Base-by-base conservation (phyloP, 2,888 invertebrate species). In the Ptychoptera contaminata region DNA sequence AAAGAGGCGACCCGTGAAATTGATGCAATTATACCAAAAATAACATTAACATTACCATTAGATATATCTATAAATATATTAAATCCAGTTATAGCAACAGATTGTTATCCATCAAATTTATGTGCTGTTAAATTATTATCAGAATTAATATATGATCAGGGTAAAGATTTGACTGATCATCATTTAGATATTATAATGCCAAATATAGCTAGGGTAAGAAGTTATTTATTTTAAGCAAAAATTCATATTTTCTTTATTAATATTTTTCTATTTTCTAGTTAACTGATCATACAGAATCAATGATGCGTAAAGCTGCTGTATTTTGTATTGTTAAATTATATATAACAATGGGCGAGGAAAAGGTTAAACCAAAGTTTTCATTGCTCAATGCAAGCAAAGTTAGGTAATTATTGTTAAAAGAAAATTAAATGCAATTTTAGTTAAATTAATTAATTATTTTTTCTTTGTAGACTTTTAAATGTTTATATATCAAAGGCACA, bases 241-340 rank as follows among this genome's bases (percentile, higher is more conserved):
- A n/a, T n/a, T n/a, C n/a, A n/a, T n/a, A n/a, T n/a, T n/a, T n/a
- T n/a, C n/a, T n/a, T 32, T 16, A 9, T 30, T 34, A n/a, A 16
- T 40, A 39, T 38, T 42, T 45, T 48, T 47, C 42, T 49, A 53
- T 46, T 56, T 60, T 61, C 14, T 68, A 92, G 82, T 77, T 91
- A 50, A 91, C 93, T 45, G 93, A 96, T 61, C 87, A 93, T 62
- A 71, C 74, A 45, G 90, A 93, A 65, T 92, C 91, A 44, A 81
- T 87, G 51, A 91, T 97, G 23, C 76, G 97, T 41, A 97, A 97
- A 64, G 91, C 93, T 53, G 88, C 92, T 10, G 92, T 96, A 14
- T 94, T 97, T 69, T 94, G 94, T 59, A 90, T 97, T 79, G 96
- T 97, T 5, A 87, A 91, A 40, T 76, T 96, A 55, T 88, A 96